Conservation (phyloP, 92 coral and sea anemone genomes). For the Meandrina meandrites region DNA sequence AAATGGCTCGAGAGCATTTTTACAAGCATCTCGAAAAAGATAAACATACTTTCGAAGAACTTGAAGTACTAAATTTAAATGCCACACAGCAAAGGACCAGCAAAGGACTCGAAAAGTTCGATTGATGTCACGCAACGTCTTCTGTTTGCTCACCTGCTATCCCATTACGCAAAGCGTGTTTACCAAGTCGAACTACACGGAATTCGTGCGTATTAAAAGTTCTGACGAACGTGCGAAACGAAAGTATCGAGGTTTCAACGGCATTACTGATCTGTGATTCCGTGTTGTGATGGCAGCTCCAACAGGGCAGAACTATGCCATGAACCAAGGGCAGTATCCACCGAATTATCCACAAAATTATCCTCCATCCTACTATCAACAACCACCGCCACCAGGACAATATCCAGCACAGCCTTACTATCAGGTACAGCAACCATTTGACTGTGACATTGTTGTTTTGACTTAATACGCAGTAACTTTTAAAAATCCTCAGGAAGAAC, state of each 20-base stretch:
- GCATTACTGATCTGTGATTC: not conserved
- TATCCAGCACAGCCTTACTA: slow-evolving; percentile 35
- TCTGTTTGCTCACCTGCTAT: not conserved
- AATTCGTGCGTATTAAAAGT: not conserved
- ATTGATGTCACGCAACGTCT: slow-evolving; percentile 17
- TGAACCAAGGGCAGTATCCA: slow-evolving; percentile 35
- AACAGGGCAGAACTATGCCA: slow-evolving; percentile 25
- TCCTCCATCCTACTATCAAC: slow-evolving; percentile 50
- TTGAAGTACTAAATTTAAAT: not conserved
- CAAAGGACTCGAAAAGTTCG: not conserved
- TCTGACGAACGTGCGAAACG: not conserved
- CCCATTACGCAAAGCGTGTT: slow-evolving; percentile 24
- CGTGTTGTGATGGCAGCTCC: slow-evolving; percentile 33
- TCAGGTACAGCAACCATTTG: slow-evolving; percentile 15
- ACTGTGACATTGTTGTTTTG: not conserved
- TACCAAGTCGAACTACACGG: not conserved
- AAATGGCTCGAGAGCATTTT: too few relatives aligned
- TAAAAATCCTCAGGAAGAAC: not conserved
- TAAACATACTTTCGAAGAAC: not conserved
- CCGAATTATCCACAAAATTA: slow-evolving; percentile 39
- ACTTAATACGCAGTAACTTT: not conserved
- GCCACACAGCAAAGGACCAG: not conserved
- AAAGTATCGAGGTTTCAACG: not conserved
- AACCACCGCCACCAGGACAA: slow-evolving; percentile 33
- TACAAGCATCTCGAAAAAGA: too few relatives aligned